Percentiles rank a stretch among this genome's conserved stretches.
Evolutionary conservation across 2,888 invertebrate species (phyloP).

Genomic region (Diloba caeruleocephala): DNA sequence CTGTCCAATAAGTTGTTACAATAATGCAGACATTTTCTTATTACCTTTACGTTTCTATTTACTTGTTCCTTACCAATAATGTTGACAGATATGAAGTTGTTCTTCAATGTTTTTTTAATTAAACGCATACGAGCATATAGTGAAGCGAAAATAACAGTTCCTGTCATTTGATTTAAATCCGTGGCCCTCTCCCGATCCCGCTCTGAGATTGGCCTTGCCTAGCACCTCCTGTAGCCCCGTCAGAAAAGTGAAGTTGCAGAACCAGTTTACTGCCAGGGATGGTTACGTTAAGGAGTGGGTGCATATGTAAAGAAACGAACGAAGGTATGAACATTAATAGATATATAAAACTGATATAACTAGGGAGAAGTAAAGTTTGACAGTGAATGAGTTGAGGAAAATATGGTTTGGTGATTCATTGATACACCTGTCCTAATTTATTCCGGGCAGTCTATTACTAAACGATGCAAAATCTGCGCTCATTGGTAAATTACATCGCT

Average conservation of each 20-base stretch:
- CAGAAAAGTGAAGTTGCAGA: too few species aligned
- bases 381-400: neutral
- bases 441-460: neutral
- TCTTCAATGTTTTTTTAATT: conserved; percentile 9
- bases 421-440: conserved; percentile 7
- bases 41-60: conserved; percentile 7
- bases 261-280: too few species aligned
- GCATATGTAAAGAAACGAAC: too few species aligned
- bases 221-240: too few species aligned
- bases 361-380: too few species aligned
- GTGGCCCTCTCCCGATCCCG: too few species aligned
- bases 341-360: too few species aligned
- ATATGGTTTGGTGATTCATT: neutral
- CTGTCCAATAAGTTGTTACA: conserved; percentile 30
- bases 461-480: conserved; percentile 4
- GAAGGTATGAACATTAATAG: too few species aligned
- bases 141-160: neutral
- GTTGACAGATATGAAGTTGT: conserved; percentile 16
- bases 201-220: too few species aligned
- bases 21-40: conserved; percentile 22
- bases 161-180: neutral
- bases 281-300: too few species aligned
- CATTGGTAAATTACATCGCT: conserved; percentile 22
- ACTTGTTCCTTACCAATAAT: conserved; percentile 17
- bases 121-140: neutral